Conservation (phyloP, 2,888 invertebrate species). For the Callyntrura guangdongensis region DNA sequence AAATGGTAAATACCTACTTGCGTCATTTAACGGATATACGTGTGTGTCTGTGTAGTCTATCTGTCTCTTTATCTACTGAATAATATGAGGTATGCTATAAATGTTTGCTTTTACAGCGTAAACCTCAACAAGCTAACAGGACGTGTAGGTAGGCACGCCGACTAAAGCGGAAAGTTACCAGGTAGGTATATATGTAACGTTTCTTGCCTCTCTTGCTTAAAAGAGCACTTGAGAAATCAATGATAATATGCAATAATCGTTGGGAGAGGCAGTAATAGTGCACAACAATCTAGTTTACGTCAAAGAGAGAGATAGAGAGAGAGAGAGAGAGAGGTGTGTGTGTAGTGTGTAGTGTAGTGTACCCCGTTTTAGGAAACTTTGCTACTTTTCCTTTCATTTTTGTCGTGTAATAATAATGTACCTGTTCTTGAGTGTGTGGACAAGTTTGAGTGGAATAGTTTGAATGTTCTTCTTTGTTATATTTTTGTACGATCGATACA, state of each 20-base stretch:
- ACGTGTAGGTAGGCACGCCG: background rate
- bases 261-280: background rate
- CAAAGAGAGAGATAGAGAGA: too few species aligned
- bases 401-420: conserved; percentile 30
- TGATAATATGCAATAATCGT: conserved; percentile 55
- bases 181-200: background rate
- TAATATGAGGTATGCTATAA: background rate
- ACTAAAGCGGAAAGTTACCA: background rate
- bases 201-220: background rate
- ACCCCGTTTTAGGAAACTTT: conserved; percentile 25
- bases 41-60: too few species aligned
- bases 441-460: conserved; percentile 41
- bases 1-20: background rate
- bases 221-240: conserved; percentile 56
- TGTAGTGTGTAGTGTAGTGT: too few species aligned
- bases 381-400: conserved; percentile 13
- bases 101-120: background rate
- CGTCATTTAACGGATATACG: background rate
- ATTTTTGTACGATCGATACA: conserved; percentile 53
- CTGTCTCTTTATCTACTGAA: background rate
- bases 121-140: conserved; percentile 11
- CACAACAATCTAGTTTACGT: background rate
- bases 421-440: background rate
- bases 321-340: too few species aligned
- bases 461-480: conserved; percentile 43